Conservation (phyloP, 2,113 vertebrate genomes). For the Ellobius talpinus region DNA sequence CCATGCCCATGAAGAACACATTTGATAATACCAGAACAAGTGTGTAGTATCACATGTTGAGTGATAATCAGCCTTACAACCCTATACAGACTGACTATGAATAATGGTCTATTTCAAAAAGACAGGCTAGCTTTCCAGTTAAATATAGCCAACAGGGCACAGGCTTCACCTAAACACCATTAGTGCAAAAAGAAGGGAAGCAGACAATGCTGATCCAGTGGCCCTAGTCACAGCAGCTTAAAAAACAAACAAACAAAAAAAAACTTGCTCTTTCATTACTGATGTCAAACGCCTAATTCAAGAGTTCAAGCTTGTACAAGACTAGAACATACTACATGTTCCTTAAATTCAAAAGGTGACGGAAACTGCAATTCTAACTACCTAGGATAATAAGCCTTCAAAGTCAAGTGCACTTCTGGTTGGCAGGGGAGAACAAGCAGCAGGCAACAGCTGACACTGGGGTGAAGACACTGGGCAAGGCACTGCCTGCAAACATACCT, state of each 20-base stretch:
- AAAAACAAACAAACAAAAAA: too few relatives aligned
- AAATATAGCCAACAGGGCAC: slow-evolving; percentile 8
- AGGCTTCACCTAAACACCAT: neutral
- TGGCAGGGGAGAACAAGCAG: neutral
- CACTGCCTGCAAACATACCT: slow-evolving; percentile 87
- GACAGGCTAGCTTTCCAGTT: slow-evolving; percentile 16
- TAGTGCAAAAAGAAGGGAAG: neutral
- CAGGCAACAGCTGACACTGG: neutral
- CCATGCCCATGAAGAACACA: slow-evolving; percentile 17
- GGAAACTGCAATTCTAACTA: neutral
- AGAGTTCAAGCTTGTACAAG: neutral
- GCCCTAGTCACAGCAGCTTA: neutral
- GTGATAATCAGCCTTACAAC: neutral
- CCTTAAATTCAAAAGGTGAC: neutral
- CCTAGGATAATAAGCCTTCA: neutral
- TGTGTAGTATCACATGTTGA: neutral
- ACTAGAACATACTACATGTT: neutral
- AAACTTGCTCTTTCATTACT: neutral
- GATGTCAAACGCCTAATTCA: slow-evolving; percentile 37
- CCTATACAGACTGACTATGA: neutral
- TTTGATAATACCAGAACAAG: neutral
- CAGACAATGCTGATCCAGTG: neutral
- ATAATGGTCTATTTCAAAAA: slow-evolving; percentile 26
- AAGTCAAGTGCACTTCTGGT: neutral
- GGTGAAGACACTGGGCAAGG: neutral